Evolutionary conservation across 2,888 invertebrate species (phyloP).

Genomic region (Siphonodentalium dalli): DNA sequence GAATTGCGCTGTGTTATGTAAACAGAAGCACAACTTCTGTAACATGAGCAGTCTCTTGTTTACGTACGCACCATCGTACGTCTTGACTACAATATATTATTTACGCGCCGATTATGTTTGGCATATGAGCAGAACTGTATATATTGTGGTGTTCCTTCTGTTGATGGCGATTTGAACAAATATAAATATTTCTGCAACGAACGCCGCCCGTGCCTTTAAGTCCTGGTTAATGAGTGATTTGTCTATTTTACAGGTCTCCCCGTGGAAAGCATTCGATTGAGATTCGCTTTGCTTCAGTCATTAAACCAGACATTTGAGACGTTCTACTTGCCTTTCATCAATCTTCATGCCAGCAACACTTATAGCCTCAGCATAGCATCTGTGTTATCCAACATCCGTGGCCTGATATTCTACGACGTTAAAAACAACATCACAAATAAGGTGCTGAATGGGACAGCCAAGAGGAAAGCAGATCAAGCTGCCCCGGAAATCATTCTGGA

Average conservation of each 20-base stretch:
- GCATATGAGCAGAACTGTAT: too few species aligned
- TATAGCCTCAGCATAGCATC: conserved; percentile 56
- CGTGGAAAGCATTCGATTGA: conserved; percentile 54
- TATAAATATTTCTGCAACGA: too few species aligned
- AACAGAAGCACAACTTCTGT: too few species aligned
- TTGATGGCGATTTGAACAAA: too few species aligned
- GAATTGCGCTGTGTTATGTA: too few species aligned
- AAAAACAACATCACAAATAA: conserved; percentile 58
- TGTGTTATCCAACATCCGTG: conserved; percentile 45
- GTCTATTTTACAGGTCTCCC: conserved; percentile 53
- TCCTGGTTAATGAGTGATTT: too few species aligned
- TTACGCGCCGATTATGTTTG: too few species aligned
- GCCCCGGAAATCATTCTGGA: conserved; percentile 63
- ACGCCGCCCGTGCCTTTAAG: too few species aligned
- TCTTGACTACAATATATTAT: too few species aligned
- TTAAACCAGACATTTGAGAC: conserved; percentile 59
- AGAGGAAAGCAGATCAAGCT: conserved; percentile 61
- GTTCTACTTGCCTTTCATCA: conserved; percentile 60
- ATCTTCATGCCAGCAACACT: conserved; percentile 51
- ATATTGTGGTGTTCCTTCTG: too few species aligned
- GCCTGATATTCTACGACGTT: conserved; percentile 59
- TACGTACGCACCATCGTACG: too few species aligned
- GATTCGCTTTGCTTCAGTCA: conserved; percentile 59
- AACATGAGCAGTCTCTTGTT: too few species aligned
- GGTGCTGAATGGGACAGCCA: conserved; percentile 59